Percentiles rank a stretch among this genome's conserved stretches.
These are phyloP conservation scores for Habropoda laboriosa DNA, from an alignment of 1,140 invertebrate species.

Conservation along the genomic window DNA sequence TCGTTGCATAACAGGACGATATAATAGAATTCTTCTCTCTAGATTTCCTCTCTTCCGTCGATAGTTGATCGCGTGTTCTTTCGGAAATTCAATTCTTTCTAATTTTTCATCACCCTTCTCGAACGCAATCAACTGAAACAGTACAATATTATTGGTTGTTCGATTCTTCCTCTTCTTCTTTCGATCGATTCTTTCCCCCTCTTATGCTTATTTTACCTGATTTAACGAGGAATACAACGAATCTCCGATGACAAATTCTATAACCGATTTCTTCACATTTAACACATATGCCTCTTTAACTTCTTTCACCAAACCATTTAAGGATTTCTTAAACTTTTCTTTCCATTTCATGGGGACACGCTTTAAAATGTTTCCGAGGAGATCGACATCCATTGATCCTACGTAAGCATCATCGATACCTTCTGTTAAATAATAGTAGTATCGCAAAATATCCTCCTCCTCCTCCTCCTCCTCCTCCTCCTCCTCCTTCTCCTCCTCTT, in stretches of 20 bases:
- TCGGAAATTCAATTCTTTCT: background rate
- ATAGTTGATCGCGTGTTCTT: slow-evolving; percentile 59
- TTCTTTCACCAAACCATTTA: slow-evolving; percentile 84
- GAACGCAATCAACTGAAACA: background rate
- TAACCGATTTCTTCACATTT: slow-evolving; percentile 93
- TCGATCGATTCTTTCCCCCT: background rate
- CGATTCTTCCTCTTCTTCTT: too few species aligned
- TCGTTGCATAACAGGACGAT: slow-evolving; percentile 91
- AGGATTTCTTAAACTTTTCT: slow-evolving; percentile 83
- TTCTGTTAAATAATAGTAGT: slow-evolving; percentile 95
- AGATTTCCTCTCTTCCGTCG: slow-evolving; percentile 72
- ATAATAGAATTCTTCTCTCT: slow-evolving; percentile 87
- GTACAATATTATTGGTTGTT: too few species aligned
- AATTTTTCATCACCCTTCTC: background rate
- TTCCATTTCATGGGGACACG: slow-evolving; percentile 79
- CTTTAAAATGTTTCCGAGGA: slow-evolving; percentile 82
- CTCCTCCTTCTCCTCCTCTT: background rate
- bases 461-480: slow-evolving; percentile 72
- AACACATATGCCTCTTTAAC: slow-evolving; percentile 90
- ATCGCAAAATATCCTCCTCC: slow-evolving; percentile 88
- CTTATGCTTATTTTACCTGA: background rate
- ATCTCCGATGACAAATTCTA: slow-evolving; percentile 94
- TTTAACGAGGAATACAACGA: slow-evolving; percentile 55
- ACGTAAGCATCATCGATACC: slow-evolving; percentile 94
- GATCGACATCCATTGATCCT: slow-evolving; percentile 86